A percentile compares a stretch with the other conserved stretches of the same genome.
Evolutionary conservation across 2,113 vertebrate genomes (phyloP).

Genomic region (Leptobrachium ailaonicum): DNA sequence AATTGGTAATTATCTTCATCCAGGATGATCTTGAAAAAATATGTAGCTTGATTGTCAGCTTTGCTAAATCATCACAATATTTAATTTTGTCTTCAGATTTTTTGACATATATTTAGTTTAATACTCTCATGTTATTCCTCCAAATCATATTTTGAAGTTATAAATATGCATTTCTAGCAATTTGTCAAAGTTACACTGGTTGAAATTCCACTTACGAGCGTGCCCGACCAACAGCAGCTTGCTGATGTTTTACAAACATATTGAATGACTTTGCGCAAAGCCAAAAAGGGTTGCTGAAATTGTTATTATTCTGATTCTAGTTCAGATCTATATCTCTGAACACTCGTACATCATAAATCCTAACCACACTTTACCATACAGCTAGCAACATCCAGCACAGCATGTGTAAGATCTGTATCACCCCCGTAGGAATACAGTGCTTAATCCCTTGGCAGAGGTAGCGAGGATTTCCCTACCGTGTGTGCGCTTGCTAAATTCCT

Average conservation of each 20-base stretch:
- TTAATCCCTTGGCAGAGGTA: slow-evolving; percentile 21
- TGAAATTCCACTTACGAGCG: background rate
- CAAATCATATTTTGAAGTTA: too few relatives aligned
- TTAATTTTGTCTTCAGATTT: too few relatives aligned
- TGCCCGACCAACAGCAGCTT: background rate
- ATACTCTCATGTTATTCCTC: too few relatives aligned
- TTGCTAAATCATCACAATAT: too few relatives aligned
- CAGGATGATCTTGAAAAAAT: too few relatives aligned
- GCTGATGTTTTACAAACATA: too few relatives aligned
- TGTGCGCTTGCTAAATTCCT: slow-evolving; percentile 34
- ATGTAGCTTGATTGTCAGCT: too few relatives aligned
- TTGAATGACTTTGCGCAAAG: background rate
- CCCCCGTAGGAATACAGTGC: slow-evolving; percentile 7
- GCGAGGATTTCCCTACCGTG: slow-evolving; percentile 36
- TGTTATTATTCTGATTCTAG: background rate
- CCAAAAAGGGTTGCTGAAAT: background rate
- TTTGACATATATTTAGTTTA: too few relatives aligned
- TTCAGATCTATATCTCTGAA: background rate
- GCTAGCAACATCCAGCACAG: background rate
- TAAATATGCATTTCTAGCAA: background rate
- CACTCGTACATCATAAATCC: background rate
- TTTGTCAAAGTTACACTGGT: background rate
- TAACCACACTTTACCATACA: background rate
- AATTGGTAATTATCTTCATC: too few relatives aligned
- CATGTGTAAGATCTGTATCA: slow-evolving; percentile 7